Conservation (phyloP, 2,113 vertebrate genomes). For the Nicator chloris region DNA sequence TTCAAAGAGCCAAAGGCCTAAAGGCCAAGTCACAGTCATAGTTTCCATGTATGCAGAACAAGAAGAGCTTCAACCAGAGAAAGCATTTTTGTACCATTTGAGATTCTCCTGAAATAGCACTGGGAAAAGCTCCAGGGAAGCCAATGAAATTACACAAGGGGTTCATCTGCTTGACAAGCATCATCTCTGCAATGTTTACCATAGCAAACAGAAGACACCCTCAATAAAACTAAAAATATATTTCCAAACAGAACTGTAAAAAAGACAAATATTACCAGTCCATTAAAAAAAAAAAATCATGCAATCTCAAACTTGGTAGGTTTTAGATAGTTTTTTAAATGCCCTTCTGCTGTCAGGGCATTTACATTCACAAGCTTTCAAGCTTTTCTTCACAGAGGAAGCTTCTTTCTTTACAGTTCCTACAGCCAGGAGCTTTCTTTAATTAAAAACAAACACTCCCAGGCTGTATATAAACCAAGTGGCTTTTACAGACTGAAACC, state of each 20-base stretch:
- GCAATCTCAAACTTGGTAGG: background rate
- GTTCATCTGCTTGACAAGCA: constrained; percentile 8
- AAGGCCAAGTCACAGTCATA: background rate
- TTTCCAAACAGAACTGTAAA: background rate
- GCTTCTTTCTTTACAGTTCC: background rate
- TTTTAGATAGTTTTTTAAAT: background rate
- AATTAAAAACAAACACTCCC: background rate
- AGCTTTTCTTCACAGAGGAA: background rate
- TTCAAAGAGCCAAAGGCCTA: background rate
- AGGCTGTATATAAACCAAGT: background rate
- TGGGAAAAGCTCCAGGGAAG: constrained; percentile 9
- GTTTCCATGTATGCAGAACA: background rate
- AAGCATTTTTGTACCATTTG: background rate
- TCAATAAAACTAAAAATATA: background rate
- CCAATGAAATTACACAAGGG: background rate
- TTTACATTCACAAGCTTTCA: background rate
- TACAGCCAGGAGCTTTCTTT: background rate
- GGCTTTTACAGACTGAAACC: background rate
- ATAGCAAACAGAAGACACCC: background rate
- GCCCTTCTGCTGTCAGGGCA: background rate
- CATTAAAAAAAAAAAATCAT: background rate
- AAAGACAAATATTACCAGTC: background rate
- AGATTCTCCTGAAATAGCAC: background rate
- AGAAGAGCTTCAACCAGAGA: background rate
- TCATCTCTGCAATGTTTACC: background rate